A percentile compares a stretch with the other conserved stretches of the same genome.
phyloP scores from a whole-genome alignment of 1,140 invertebrate species.

The Apis dorsata region DNA sequence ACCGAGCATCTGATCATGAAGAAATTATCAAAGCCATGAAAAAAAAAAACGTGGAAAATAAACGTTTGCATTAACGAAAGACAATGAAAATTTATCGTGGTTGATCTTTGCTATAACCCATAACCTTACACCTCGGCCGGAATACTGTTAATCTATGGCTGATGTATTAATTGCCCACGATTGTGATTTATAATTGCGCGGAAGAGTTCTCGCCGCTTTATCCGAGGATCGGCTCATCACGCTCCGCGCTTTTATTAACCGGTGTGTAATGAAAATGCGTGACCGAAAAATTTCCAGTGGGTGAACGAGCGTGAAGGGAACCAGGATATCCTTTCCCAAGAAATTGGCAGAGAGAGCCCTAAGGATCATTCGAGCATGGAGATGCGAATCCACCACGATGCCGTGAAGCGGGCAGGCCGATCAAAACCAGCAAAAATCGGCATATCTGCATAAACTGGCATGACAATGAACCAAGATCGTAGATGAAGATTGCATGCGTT shows the following conservation, averaged over 20 bases:
- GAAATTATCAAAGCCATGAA: neutral
- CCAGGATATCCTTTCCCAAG: slow-evolving; percentile 1
- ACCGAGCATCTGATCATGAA: neutral
- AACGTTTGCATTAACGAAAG: neutral
- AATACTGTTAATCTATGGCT: slow-evolving; percentile 30
- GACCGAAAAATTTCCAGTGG: slow-evolving; percentile 37
- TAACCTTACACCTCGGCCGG: neutral
- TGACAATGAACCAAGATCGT: slow-evolving; percentile 40
- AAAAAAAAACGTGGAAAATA: neutral
- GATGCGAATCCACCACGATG: neutral
- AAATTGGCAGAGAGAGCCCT: neutral
- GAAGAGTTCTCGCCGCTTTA: slow-evolving; percentile 1
- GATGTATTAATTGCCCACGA: slow-evolving; percentile 45
- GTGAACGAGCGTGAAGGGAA: slow-evolving; percentile 17
- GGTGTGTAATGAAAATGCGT: slow-evolving; percentile 27
- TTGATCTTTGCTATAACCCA: slow-evolving; percentile 29
- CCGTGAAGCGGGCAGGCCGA: neutral
- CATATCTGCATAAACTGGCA: slow-evolving; percentile 51
- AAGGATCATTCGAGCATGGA: slow-evolving; percentile 10
- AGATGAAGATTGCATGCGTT: slow-evolving; percentile 27
- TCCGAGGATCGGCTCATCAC: slow-evolving; percentile 1
- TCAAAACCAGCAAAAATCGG: slow-evolving; percentile 36
- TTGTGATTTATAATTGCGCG: slow-evolving; percentile 21
- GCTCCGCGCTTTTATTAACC: slow-evolving; percentile 22
- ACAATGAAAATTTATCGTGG: slow-evolving; percentile 28